Evolutionary conservation across 2,888 invertebrate genomes (phyloP), one percentile per base, ranked within the genome.

Genomic region (Limenitis camilla): DNA sequence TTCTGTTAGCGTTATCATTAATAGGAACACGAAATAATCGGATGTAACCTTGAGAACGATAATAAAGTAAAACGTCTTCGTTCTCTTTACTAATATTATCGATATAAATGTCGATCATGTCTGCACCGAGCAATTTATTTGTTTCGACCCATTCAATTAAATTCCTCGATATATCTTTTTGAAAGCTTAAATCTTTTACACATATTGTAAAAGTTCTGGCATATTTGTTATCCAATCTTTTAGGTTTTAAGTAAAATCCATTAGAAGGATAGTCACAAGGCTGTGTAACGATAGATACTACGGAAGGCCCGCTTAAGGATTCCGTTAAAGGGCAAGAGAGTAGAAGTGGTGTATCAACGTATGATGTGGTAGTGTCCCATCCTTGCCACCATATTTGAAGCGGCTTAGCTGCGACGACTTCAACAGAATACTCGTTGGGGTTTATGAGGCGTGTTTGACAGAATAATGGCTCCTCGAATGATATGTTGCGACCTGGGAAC

Each of bases 71-170:
- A 31, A 92, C 83, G 56, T 83, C 76, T 60, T 83, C 76, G 39
- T 89, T 90, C 56, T 88, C 83, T 49, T 82, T 76, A 62, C 88
- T 88, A 11, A 93, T 78, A 52, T 79, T 81, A 68, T 91, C 91
- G 32, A 92, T 82, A 68, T 93, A 94, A 47, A 93, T 78, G 64
- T 91, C 90, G 60, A 93, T 89, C 63, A 88, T 84, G 55, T 90
- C 88, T 6, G 92, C 93, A 10, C 93, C 94, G 10, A 94, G 81
- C 58, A 93, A 80, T 61, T 86, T 88, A 63, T 92, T 90, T 0
- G 90, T 84, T 76, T 93, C 92, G 53, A 94, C 86, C 92, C 94
- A 94, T 68, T 93, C 92, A 3, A 93, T 76, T 44, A 94, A 69
- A 49, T 82, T 86, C 29, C 77, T 78, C 5, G 92, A 90, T 43